phyloP scores from a whole-genome alignment of 2,113 vertebrate genomes.

The Globicephala melas region DNA sequence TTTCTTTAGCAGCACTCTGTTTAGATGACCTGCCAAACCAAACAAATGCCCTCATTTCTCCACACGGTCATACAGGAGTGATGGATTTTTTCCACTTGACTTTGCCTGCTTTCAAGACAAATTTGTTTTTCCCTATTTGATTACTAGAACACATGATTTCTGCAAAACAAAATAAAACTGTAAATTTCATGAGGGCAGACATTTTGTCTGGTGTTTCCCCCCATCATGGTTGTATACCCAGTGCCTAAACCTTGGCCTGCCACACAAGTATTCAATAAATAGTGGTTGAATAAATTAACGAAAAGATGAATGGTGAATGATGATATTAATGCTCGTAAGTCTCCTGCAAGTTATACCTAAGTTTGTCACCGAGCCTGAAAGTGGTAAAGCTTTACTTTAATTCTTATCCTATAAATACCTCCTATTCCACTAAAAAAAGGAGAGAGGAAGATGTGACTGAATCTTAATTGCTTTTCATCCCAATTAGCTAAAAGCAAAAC shows the following conservation, averaged over 20 bases:
- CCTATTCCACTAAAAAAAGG: not conserved
- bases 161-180: slow-evolving; percentile 14
- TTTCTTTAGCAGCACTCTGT: slow-evolving; percentile 91
- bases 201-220: not conserved
- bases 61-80: not conserved
- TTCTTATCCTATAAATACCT: not conserved
- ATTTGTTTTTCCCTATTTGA: slow-evolving; percentile 52
- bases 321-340: not conserved
- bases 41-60: slow-evolving; percentile 49
- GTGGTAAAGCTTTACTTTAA: not conserved
- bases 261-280: not conserved
- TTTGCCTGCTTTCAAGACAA: slow-evolving; percentile 22
- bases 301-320: not conserved
- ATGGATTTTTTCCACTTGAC: not conserved
- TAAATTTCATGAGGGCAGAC: not conserved
- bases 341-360: not conserved
- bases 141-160: slow-evolving; percentile 14
- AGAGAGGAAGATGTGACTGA: not conserved
- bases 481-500: slow-evolving; percentile 7
- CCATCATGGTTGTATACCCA: not conserved
- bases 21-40: slow-evolving; percentile 87
- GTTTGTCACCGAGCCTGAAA: not conserved
- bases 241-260: not conserved
- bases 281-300: not conserved
- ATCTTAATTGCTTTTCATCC: not conserved